phyloP scores from a whole-genome alignment of 2,113 vertebrate species.

The Mormyrus lacerda region DNA sequence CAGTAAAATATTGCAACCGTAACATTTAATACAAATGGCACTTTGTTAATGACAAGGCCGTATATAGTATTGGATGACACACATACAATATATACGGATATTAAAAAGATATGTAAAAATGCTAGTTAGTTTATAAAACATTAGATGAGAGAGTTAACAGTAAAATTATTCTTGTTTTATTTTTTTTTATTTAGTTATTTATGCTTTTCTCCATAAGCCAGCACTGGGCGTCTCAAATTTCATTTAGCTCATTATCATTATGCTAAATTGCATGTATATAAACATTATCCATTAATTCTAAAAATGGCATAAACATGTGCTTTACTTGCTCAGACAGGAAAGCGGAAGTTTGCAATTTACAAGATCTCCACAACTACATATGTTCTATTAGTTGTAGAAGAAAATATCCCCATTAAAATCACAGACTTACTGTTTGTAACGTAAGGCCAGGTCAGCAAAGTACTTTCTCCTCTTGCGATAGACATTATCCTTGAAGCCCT shows the following conservation, averaged over 20 bases:
- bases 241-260: background rate
- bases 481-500: slow-evolving; percentile 98
- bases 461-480: slow-evolving; percentile 93
- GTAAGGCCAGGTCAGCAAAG: slow-evolving; percentile 92
- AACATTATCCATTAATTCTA: background rate
- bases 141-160: background rate
- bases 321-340: background rate
- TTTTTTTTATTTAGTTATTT: too few relatives aligned
- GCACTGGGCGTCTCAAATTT: background rate
- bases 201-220: background rate
- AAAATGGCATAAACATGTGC: background rate
- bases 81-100: background rate
- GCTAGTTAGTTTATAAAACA: background rate
- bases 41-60: background rate
- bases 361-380: background rate
- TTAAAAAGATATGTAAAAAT: background rate
- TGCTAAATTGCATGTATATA: background rate
- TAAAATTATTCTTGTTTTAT: background rate
- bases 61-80: background rate
- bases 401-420: background rate
- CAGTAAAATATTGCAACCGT: background rate
- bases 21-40: background rate
- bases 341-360: background rate
- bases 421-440: slow-evolving; percentile 80
- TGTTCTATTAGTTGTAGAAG: background rate